Evolutionary conservation across 2,113 vertebrate species (phyloP), one percentile per base, ranked within the genome.

Genomic region (Galeopterus variegatus): DNA sequence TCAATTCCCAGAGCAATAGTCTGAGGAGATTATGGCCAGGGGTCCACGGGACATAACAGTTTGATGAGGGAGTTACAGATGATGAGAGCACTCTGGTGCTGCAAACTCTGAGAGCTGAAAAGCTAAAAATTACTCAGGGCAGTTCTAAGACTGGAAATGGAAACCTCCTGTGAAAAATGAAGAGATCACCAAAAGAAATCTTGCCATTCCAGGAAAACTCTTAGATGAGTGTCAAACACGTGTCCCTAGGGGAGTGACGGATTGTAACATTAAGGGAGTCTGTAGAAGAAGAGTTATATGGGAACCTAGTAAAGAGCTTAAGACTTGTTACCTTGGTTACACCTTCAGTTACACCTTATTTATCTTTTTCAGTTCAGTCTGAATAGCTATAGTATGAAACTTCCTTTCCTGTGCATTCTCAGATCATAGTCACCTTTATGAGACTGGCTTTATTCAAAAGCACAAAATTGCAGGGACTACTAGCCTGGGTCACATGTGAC

Each of bases 121-220:
- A 41, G 21, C 79, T 94, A 75, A 96, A 94, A 90, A 91, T 81
- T 95, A 36, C 36, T 33, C 33, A 36, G 50, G 14, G 14, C 72
- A 54, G 24, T 87, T 80, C 70, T 33, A 52, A 31, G 33, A 28
- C 12, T 23, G 41, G 62, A 86, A 94, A 28, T 70, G 85, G 69
- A 77, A 79, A 93, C 50, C 31, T 96, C 36, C 54, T 58, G 54
- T 82, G 69, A 92, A 79, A 76, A 72, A 75, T 33, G 65, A 95
- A 75, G 48, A 36, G 73, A 41, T 88, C 75, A 64, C 79, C 52
- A 70, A 70, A 90, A 90, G 88, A 91, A 67, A 70, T 62, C 62
- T 58, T 58, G 14, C 48, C 64, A 5, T 14, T 11, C 45, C 83
- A 82, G 23, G 45, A 91, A 81, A 75, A 65, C 28, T 50, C 76